Base-by-base conservation (phyloP, 2,888 invertebrate species). In the Cristatella mucedo region DNA sequence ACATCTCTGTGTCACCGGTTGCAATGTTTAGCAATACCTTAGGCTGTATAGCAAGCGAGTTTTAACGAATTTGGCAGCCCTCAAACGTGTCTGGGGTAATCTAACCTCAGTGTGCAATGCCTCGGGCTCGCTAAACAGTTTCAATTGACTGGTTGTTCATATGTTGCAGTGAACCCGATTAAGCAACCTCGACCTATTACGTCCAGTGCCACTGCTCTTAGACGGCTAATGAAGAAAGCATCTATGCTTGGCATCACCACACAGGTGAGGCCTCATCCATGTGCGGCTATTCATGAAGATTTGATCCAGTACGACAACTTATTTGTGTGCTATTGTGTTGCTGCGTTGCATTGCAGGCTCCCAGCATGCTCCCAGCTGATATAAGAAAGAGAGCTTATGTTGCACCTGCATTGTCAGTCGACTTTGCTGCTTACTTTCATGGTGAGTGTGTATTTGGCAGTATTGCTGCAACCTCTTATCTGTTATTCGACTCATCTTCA, bases 361-460 rank as follows among this genome's bases (percentile, higher is more conserved):
- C n/a, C n/a, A n/a, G n/a, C n/a, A n/a, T n/a, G 76, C 36, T 9
- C n/a, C 22, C 22, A 36, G 6, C 21, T 22, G 24, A 26, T 6
- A 78, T 85, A 4, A 74, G 84, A 7, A 84, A 85, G 52, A 87
- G 89, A 52, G 87, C 87, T 82, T 85, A 89, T 64, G 80, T 91
- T 45, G 78, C 84, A 1, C 86, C 89, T 0, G 86, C 91, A 0
- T 85, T 93, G 59, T 84, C 82, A 33, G 82, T 86, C 0, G 89
- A 91, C 64, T 95, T 87, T 62, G 81, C 91, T 37, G 84, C 82
- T 1, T 93, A 93, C 64, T 91, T 84, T 61, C 68, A 87, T 41
- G 66, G 67, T 67, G 48, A 43, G 37, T 34, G 19, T 21, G 18
- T 39, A 32, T 29, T 2, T 37, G 36, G n/a, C n/a, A n/a, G n/a